Percentiles rank a stretch among this genome's conserved stretches.
Evolutionary conservation across 2,888 invertebrate genomes (phyloP).

Genomic region (Xanthostigma xanthostigma): DNA sequence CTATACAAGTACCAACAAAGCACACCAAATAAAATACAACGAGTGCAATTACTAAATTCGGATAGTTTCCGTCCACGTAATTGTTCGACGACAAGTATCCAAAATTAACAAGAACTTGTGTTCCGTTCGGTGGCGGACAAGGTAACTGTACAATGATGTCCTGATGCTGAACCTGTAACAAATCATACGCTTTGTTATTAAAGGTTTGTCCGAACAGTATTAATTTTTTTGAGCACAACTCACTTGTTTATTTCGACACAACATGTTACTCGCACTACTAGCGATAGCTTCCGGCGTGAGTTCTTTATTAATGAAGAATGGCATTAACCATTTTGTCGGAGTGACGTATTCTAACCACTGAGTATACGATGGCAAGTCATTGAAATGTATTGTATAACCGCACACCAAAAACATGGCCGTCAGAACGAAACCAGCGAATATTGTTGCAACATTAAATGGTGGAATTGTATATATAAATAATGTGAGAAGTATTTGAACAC

Average conservation of each 20-base stretch:
- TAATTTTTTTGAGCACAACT: conserved; percentile 8
- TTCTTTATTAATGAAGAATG: conserved; percentile 49
- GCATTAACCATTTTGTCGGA: conserved; percentile 58
- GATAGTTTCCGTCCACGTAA: conserved; percentile 26
- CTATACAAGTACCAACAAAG: conserved; percentile 42
- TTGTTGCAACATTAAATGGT: conserved; percentile 45
- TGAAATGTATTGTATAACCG: conserved; percentile 53
- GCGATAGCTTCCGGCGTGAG: conserved; percentile 46
- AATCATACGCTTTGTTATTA: not conserved
- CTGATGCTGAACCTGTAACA: conserved; percentile 59
- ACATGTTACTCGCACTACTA: conserved; percentile 34
- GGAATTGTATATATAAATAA: conserved; percentile 52
- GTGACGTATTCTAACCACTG: conserved; percentile 53
- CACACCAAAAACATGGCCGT: conserved; percentile 44
- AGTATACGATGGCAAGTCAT: conserved; percentile 48
- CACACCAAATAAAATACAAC: conserved; percentile 44
- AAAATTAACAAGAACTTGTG: conserved; percentile 44
- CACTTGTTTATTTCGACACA: conserved; percentile 61
- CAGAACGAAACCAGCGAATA: conserved; percentile 42
- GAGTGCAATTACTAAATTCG: conserved; percentile 41
- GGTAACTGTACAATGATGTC: conserved; percentile 75
- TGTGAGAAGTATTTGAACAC: conserved; percentile 50
- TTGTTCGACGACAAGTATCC: conserved; percentile 32
- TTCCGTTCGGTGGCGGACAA: conserved; percentile 68
- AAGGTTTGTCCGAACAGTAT: too few species aligned